These are phyloP conservation scores for Tichodroma muraria DNA, from an alignment of 2,113 vertebrate species.

Conservation along the genomic window DNA sequence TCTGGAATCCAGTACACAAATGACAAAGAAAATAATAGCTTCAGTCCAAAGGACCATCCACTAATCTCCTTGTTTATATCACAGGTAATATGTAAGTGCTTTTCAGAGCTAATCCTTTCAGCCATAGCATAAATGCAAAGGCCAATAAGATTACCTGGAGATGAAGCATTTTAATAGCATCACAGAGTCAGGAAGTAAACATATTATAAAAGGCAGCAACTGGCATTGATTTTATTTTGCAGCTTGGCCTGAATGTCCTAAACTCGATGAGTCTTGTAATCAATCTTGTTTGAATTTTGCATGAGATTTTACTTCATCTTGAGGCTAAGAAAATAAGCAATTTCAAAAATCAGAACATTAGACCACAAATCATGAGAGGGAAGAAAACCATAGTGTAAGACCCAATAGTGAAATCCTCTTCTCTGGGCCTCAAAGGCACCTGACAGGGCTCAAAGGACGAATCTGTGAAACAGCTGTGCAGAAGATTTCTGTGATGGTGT, in stretches of 20 bases:
- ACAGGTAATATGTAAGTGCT: neutral
- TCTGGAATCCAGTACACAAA: neutral
- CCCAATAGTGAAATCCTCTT: neutral
- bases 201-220: constrained; percentile 34
- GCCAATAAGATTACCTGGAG: neutral
- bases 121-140: neutral
- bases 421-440: neutral
- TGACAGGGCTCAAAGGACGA: neutral
- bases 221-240: constrained; percentile 34
- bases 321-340: neutral
- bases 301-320: neutral
- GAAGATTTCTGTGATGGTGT: neutral
- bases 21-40: neutral
- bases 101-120: constrained; percentile 40
- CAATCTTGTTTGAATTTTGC: constrained; percentile 15
- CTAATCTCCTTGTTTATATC: constrained; percentile 18
- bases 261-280: constrained; percentile 9
- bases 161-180: constrained; percentile 27
- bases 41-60: neutral
- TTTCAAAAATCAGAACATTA: neutral
- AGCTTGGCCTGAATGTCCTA: neutral
- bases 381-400: neutral
- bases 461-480: neutral
- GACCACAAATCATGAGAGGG: neutral
- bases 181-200: constrained; percentile 39